phyloP scores from a whole-genome alignment of 2,113 vertebrate species.

The Thalassoma bifasciatum region DNA sequence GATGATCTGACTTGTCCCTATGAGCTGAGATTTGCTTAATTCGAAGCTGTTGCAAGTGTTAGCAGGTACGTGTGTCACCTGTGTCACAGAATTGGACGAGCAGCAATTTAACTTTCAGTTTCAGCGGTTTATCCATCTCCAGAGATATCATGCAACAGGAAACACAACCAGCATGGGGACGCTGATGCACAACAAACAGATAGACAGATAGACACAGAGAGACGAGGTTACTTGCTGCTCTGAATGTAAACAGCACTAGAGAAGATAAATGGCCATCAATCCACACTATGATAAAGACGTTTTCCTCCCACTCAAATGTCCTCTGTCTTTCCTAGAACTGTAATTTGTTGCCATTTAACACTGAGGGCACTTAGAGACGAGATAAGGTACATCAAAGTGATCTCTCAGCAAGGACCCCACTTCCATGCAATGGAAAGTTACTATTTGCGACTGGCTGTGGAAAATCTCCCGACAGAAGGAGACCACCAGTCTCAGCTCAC shows the following conservation, averaged over 20 bases:
- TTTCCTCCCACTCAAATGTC: constrained; percentile 35
- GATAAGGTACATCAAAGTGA: constrained; percentile 63
- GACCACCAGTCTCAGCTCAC: constrained; percentile 51
- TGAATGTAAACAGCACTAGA: constrained; percentile 37
- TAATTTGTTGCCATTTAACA: constrained; percentile 62
- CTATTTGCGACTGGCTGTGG: constrained; percentile 64
- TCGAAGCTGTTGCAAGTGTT: constrained; percentile 32
- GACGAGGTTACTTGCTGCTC: constrained; percentile 8
- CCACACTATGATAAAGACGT: constrained; percentile 37
- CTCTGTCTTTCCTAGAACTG: constrained; percentile 50
- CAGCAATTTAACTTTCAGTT: constrained; percentile 38
- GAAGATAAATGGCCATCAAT: constrained; percentile 45
- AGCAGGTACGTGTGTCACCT: constrained; percentile 35
- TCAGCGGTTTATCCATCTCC: constrained; percentile 22
- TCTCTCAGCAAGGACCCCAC: constrained; percentile 29
- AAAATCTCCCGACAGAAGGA: constrained; percentile 52
- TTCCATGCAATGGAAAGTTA: constrained; percentile 65
- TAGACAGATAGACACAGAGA: constrained; percentile 7
- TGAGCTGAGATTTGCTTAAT: constrained; percentile 17
- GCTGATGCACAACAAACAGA: constrained; percentile 10
- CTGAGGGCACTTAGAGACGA: constrained; percentile 35
- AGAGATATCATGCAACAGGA: constrained; percentile 42
- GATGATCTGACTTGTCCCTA: constrained; percentile 29
- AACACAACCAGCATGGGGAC: constrained; percentile 21
- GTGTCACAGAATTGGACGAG: neutral